phyloP scores from a whole-genome alignment of 1,140 invertebrate genomes.

The Cyclargus thomasi region DNA sequence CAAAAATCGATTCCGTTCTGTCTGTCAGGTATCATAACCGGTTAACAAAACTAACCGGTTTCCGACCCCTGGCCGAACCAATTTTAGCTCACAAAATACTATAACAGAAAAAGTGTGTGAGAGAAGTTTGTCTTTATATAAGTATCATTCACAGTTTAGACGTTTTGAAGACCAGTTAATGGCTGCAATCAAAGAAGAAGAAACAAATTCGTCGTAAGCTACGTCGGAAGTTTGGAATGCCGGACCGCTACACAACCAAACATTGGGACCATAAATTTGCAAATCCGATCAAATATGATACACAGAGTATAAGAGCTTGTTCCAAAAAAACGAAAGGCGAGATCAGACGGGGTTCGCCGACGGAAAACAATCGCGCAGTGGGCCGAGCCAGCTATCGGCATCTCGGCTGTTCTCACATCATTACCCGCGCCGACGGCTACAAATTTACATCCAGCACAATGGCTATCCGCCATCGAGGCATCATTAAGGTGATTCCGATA shows the following conservation, averaged over 20 bases:
- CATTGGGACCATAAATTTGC: not conserved
- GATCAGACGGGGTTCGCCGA: slow-evolving; percentile 34
- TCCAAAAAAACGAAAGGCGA: slow-evolving; percentile 20
- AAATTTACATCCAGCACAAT: slow-evolving; percentile 75
- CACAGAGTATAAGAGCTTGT: not conserved
- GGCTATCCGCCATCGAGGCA: slow-evolving; percentile 74
- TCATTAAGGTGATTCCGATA: slow-evolving; percentile 75
- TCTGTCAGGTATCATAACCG: too few species aligned
- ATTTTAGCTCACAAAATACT: too few species aligned
- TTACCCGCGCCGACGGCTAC: slow-evolving; percentile 75
- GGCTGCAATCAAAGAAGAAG: not conserved
- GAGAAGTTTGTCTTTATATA: too few species aligned
- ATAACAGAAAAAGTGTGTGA: too few species aligned
- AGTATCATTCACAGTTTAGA: too few species aligned
- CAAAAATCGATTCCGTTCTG: too few species aligned
- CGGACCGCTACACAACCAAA: not conserved
- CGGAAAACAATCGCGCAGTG: slow-evolving; percentile 32
- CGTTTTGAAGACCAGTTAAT: too few species aligned
- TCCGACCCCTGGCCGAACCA: too few species aligned
- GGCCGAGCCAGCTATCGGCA: slow-evolving; percentile 68
- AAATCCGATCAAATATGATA: slow-evolving; percentile 5
- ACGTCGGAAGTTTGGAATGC: not conserved
- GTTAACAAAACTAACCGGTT: too few species aligned
- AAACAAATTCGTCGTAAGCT: not conserved
- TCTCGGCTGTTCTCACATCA: slow-evolving; percentile 75